Conservation (phyloP, 2,888 invertebrate genomes). For the Chironomus tentans region DNA sequence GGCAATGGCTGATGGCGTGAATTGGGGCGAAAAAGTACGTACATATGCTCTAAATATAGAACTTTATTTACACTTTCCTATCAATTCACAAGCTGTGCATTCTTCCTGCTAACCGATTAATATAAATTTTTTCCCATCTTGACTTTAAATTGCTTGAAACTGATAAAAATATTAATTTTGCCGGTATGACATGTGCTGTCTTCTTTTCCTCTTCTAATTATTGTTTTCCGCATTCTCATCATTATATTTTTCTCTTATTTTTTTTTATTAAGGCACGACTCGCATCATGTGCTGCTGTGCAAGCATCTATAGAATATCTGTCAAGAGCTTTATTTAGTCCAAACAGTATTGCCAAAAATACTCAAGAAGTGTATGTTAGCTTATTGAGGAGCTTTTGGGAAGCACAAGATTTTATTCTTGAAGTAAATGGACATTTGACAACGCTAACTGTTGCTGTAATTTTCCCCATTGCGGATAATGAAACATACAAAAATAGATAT, state of each 20-base stretch:
- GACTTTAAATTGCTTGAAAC: too few species aligned
- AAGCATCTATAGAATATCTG: conserved; percentile 74
- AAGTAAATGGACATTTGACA: conserved; percentile 72
- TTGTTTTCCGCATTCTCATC: too few species aligned
- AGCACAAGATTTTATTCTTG: conserved; percentile 74
- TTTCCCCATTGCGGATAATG: conserved; percentile 46
- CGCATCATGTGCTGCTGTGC: conserved; percentile 77
- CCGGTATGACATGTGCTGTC: too few species aligned
- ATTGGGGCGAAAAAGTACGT: conserved; percentile 67
- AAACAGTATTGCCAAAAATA: conserved; percentile 42
- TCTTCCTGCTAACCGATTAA: too few species aligned
- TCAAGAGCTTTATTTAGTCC: conserved; percentile 57
- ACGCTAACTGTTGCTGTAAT: conserved; percentile 75
- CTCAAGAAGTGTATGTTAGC: conserved; percentile 66
- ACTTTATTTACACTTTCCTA: too few species aligned
- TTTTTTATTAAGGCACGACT: conserved; percentile 48
- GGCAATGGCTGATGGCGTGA: conserved; percentile 81
- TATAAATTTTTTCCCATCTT: too few species aligned
- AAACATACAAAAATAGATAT: conserved; percentile 41
- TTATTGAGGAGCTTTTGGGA: conserved; percentile 72
- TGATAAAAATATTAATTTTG: too few species aligned
- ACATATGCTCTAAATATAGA: too few species aligned
- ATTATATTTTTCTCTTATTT: too few species aligned
- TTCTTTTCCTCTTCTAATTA: too few species aligned
- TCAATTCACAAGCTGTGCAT: too few species aligned